Percentiles rank a stretch among this genome's conserved stretches.
Evolutionary conservation across 2,113 vertebrate genomes (phyloP).

Genomic region (Sciurus niger): DNA sequence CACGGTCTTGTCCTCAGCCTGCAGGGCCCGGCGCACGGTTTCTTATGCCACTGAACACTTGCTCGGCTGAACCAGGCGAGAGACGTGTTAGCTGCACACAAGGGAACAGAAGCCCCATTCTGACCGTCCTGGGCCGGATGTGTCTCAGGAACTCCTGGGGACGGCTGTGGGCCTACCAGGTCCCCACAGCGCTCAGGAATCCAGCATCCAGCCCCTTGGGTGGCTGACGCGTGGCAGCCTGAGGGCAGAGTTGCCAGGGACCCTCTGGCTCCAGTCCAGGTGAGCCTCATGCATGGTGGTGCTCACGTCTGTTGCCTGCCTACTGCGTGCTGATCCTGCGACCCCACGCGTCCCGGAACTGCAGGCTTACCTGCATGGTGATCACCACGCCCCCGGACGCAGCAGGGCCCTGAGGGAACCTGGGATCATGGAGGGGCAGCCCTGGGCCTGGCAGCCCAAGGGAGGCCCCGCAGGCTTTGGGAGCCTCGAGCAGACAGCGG

Average conservation of each 20-base stretch:
- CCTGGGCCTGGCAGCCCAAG: no score
- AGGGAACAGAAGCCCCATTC: background rate
- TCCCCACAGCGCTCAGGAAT: background rate
- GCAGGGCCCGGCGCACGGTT: fast-evolving
- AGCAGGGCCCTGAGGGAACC: background rate
- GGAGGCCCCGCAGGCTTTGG: fast-evolving
- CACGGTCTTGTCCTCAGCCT: background rate
- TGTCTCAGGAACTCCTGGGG: background rate
- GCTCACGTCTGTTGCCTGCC: background rate
- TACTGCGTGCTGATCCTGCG: background rate
- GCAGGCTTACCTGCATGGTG: background rate
- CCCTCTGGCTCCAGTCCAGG: background rate
- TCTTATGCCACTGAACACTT: background rate
- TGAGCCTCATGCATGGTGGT: fast-evolving
- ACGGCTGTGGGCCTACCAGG: background rate
- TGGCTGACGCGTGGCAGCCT: background rate
- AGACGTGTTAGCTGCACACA: background rate
- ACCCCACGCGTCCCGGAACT: background rate
- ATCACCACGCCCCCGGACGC: no score
- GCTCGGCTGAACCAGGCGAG: background rate
- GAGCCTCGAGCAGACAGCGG: background rate
- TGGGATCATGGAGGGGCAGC: background rate
- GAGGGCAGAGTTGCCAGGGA: no score
- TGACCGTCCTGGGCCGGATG: no score
- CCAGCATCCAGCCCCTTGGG: background rate